These are phyloP conservation scores for Pogona vitticeps DNA, from an alignment of 2,113 vertebrate genomes.

Conservation along the genomic window DNA sequence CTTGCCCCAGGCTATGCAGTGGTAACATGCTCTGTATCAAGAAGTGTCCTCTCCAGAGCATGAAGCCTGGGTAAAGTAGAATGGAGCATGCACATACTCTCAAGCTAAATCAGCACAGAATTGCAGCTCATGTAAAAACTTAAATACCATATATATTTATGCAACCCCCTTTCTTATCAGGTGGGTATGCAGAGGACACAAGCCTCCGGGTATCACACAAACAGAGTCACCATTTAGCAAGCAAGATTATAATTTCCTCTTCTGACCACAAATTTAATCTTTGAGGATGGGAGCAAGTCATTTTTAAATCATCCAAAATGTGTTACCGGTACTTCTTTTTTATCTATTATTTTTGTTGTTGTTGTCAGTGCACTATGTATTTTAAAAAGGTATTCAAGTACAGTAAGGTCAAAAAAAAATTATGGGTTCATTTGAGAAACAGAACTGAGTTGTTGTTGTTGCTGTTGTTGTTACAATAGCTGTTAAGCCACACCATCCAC, in stretches of 20 bases:
- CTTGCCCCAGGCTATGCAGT: no score
- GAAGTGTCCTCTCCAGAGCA: no score
- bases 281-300: conserved; percentile 3
- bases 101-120: no score
- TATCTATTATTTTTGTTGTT: not conserved
- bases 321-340: no score
- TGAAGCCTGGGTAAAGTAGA: no score
- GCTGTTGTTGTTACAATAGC: no score
- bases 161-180: not conserved
- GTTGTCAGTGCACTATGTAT: not conserved
- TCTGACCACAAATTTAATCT: conserved; percentile 20
- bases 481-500: not conserved
- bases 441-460: not conserved
- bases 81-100: no score
- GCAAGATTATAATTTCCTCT: not conserved
- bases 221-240: not conserved
- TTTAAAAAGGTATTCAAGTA: not conserved
- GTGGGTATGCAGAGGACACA: not conserved
- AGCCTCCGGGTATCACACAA: not conserved
- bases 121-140: no score
- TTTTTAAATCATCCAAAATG: not conserved
- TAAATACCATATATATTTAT: no score
- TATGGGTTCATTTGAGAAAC: not conserved
- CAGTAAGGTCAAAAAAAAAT: no score
- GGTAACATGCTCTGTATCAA: no score